Evolutionary conservation across 2,888 invertebrate species (phyloP).

Genomic region (Caenorhabditis sinica): DNA sequence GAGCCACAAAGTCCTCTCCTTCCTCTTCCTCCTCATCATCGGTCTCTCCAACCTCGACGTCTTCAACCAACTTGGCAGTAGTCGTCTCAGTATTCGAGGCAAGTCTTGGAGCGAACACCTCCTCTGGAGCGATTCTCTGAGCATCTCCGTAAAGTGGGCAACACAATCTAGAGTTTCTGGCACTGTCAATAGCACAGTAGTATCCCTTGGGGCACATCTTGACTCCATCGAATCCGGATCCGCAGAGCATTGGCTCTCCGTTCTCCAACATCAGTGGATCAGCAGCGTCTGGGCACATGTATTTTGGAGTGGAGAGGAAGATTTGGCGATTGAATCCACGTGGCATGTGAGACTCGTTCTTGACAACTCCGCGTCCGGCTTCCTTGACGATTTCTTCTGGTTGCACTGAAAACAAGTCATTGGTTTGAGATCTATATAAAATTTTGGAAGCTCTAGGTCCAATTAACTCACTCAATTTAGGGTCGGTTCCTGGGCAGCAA

Average conservation of each 20-base stretch:
- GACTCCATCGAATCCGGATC: slow-evolving; percentile 83
- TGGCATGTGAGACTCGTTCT: slow-evolving; percentile 69
- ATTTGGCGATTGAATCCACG: slow-evolving; percentile 71
- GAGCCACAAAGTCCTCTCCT: slow-evolving; percentile 59
- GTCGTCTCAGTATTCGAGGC: slow-evolving; percentile 43
- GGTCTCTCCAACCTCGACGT: slow-evolving; percentile 37
- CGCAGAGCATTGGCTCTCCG: slow-evolving; percentile 77
- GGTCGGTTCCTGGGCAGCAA: slow-evolving; percentile 79
- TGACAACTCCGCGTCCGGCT: slow-evolving; percentile 55
- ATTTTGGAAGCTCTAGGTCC: not conserved
- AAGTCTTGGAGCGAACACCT: slow-evolving; percentile 73
- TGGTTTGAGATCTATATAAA: not conserved
- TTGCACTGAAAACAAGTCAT: slow-evolving; percentile 52
- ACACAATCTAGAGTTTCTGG: slow-evolving; percentile 77
- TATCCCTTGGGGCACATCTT: slow-evolving; percentile 82
- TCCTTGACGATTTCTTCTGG: slow-evolving; percentile 65
- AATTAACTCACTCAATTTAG: slow-evolving; percentile 62
- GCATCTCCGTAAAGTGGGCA: slow-evolving; percentile 79
- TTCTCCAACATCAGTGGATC: slow-evolving; percentile 74
- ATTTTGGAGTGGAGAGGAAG: slow-evolving; percentile 72
- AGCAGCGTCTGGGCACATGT: slow-evolving; percentile 78
- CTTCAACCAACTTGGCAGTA: slow-evolving; percentile 3
- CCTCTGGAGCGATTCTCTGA: slow-evolving; percentile 76
- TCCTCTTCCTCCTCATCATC: slow-evolving; percentile 71
- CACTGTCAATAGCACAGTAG: slow-evolving; percentile 83